Evolutionary conservation across 2,797 vertebrate species (phyloP).

Genomic region (Nothura maculosa): DNA sequence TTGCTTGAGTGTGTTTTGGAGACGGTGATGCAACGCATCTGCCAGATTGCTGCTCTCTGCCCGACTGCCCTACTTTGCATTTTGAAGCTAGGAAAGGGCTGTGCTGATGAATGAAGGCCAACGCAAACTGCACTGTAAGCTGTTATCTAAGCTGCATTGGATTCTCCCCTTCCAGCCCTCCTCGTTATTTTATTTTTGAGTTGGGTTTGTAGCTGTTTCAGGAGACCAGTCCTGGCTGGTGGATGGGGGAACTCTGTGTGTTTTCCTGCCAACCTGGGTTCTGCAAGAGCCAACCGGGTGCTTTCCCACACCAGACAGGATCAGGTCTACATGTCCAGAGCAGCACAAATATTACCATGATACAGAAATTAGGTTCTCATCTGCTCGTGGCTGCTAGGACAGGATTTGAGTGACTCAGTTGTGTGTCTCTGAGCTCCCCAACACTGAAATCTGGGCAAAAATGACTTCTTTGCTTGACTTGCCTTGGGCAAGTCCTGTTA

Average conservation of each 20-base stretch:
- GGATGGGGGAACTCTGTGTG: background rate
- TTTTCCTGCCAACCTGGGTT: background rate
- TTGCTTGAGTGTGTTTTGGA: background rate
- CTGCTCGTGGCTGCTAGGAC: background rate
- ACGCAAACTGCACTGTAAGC: background rate
- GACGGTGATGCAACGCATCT: background rate
- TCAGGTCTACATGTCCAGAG: background rate
- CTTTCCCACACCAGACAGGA: accelerated
- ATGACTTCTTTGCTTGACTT: background rate
- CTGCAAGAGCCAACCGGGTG: background rate
- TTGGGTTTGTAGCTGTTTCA: background rate
- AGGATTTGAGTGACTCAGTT: accelerated
- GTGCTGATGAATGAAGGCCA: background rate
- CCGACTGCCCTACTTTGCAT: background rate
- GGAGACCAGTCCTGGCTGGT: background rate
- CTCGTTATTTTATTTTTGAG: background rate
- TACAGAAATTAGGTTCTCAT: accelerated
- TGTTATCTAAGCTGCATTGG: background rate
- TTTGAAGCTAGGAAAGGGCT: background rate
- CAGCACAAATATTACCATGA: too few relatives aligned
- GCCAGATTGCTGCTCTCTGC: background rate
- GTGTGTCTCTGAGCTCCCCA: background rate
- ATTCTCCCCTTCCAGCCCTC: background rate
- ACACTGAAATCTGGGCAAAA: background rate
- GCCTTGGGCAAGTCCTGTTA: background rate